Conservation (phyloP, 2,888 invertebrate genomes). For the Glaucopsyche alexis region DNA sequence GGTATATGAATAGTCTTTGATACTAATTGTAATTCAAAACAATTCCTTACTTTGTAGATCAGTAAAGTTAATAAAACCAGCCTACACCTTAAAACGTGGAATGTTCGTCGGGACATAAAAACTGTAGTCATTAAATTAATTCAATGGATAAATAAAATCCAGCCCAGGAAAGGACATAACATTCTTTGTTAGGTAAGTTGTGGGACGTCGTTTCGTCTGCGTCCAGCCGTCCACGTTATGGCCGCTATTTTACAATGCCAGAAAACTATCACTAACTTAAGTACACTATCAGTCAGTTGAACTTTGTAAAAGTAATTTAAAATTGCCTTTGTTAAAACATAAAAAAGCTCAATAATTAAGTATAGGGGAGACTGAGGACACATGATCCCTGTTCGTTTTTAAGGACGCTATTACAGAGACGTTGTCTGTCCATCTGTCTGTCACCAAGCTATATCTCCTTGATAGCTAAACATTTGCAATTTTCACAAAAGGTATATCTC, state of each 20-base stretch:
- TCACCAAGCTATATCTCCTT: no score
- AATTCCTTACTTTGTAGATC: not conserved
- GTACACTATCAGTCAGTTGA: not conserved
- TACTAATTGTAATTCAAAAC: constrained; percentile 23
- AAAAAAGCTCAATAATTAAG: no score
- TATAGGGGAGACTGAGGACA: no score
- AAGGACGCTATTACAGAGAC: no score
- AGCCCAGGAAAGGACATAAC: not conserved
- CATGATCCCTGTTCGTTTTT: no score
- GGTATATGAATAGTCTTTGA: not conserved
- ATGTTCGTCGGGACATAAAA: constrained; percentile 16
- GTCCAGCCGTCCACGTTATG: not conserved
- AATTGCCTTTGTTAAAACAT: not conserved
- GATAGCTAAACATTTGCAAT: no score
- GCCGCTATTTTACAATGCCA: not conserved
- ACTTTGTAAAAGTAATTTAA: not conserved
- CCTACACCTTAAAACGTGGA: constrained; percentile 1
- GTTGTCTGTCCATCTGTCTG: no score
- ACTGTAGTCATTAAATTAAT: constrained; percentile 27
- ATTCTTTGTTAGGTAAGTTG: constrained; percentile 7
- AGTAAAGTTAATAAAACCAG: not conserved
- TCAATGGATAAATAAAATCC: constrained; percentile 23
- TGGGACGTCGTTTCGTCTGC: constrained; percentile 1
- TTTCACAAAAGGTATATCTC: no score
- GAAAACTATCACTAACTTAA: not conserved